Conservation (phyloP, 1,140 invertebrate genomes). For the Halictus rubicundus region DNA sequence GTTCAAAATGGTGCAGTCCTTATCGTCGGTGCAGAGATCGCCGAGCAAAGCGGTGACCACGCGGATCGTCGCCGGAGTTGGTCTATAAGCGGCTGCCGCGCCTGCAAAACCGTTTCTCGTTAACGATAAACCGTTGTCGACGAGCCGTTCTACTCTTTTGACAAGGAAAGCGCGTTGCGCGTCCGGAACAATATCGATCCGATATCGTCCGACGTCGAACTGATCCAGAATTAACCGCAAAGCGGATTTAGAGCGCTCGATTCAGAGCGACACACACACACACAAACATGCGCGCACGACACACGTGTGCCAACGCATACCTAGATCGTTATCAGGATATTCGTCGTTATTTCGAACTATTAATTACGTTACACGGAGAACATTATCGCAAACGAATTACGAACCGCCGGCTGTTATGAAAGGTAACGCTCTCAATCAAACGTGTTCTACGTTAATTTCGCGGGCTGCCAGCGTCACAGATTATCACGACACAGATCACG, state of each 20-base stretch:
- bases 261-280: neutral
- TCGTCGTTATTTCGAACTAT: neutral
- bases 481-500: too few relatives aligned
- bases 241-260: slow-evolving; percentile 4
- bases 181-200: slow-evolving; percentile 3
- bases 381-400: slow-evolving; percentile 24
- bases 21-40: slow-evolving; percentile 87
- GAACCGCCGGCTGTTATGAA: neutral
- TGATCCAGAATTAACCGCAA: slow-evolving; percentile 33
- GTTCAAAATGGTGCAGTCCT: slow-evolving; percentile 87
- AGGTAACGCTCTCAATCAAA: neutral
- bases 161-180: too few relatives aligned
- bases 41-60: slow-evolving; percentile 87
- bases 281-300: too few relatives aligned
- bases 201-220: neutral
- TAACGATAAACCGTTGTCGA: neutral
- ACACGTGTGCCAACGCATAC: too few relatives aligned
- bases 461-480: too few relatives aligned
- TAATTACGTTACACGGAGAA: slow-evolving; percentile 6
- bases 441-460: neutral
- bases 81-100: slow-evolving; percentile 80
- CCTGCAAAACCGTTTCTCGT: slow-evolving; percentile 55
- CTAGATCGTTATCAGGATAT: slow-evolving; percentile 6
- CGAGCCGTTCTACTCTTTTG: too few relatives aligned
- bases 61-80: slow-evolving; percentile 86